These are phyloP conservation scores for Petaurus breviceps DNA, from an alignment of 2,113 vertebrate genomes.

Conservation along the genomic window DNA sequence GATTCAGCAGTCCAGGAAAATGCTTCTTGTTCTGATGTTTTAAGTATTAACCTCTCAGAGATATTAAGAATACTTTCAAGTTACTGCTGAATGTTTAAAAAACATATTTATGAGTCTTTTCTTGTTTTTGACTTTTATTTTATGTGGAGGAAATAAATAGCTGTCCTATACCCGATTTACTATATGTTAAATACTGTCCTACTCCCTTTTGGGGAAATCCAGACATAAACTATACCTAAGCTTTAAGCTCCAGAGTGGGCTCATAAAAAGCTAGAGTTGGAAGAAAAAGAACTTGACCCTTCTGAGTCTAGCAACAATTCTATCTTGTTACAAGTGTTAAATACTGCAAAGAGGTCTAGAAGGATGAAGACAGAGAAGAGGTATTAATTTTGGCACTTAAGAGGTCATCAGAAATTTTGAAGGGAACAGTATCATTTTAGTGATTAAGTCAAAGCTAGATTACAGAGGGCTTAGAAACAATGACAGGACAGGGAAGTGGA, in stretches of 20 bases:
- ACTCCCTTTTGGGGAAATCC: not conserved
- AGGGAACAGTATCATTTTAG: not conserved
- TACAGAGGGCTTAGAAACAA: not conserved
- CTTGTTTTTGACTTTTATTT: not conserved
- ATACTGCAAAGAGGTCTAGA: not conserved
- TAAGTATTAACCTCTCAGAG: not conserved
- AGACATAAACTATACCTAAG: not conserved
- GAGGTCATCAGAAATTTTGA: not conserved
- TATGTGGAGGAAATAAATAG: not conserved
- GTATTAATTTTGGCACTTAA: not conserved
- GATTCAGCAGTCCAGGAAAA: not conserved
- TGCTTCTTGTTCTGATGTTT: not conserved
- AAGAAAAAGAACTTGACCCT: not conserved
- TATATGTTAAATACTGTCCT: not conserved
- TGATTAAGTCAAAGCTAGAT: not conserved
- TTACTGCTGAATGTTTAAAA: not conserved
- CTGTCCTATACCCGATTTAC: not conserved
- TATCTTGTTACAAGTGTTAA: not conserved
- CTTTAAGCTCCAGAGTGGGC: not conserved
- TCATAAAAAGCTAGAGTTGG: not conserved
- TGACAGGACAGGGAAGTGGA: not conserved
- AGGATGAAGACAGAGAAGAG: not conserved
- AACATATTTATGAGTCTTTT: not conserved
- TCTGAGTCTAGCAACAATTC: not conserved
- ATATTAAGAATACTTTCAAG: not conserved